phyloP scores from a whole-genome alignment of 2,888 invertebrate genomes.

The Drosophila hawaiiensis region DNA sequence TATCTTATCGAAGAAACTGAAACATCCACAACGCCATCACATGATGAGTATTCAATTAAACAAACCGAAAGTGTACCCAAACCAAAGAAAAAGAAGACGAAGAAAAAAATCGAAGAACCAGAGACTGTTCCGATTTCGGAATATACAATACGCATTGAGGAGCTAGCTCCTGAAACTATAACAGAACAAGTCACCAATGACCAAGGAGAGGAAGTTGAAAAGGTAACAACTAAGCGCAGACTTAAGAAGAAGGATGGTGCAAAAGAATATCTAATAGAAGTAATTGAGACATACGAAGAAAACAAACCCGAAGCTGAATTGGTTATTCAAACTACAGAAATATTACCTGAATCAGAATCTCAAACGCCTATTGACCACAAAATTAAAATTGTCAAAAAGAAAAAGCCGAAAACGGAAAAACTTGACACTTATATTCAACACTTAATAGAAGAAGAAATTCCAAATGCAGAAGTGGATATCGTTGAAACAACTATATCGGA shows the following conservation, averaged over 20 bases:
- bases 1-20: slow-evolving; percentile 81
- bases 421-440: slow-evolving; percentile 79
- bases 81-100: slow-evolving; percentile 55
- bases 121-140: slow-evolving; percentile 48
- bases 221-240: slow-evolving; percentile 81
- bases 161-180: slow-evolving; percentile 82
- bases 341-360: slow-evolving; percentile 58
- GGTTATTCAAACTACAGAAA: slow-evolving; percentile 85
- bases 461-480: slow-evolving; percentile 83
- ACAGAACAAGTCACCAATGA: slow-evolving; percentile 83
- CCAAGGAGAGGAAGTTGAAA: slow-evolving; percentile 76
- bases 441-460: slow-evolving; percentile 82
- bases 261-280: slow-evolving; percentile 85
- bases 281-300: slow-evolving; percentile 84
- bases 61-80: slow-evolving; percentile 66
- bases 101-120: slow-evolving; percentile 51
- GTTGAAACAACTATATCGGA: slow-evolving; percentile 82
- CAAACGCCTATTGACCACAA: slow-evolving; percentile 40
- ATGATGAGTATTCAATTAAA: slow-evolving; percentile 72
- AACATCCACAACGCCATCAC: slow-evolving; percentile 78
- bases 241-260: slow-evolving; percentile 85
- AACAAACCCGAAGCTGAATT: slow-evolving; percentile 85
- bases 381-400: slow-evolving; percentile 75
- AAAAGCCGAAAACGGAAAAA: slow-evolving; percentile 76
- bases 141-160: slow-evolving; percentile 77